Evolutionary conservation across 2,888 invertebrate species (phyloP), one percentile per base, ranked within the genome.

Genomic region (Oligia strigilis): DNA sequence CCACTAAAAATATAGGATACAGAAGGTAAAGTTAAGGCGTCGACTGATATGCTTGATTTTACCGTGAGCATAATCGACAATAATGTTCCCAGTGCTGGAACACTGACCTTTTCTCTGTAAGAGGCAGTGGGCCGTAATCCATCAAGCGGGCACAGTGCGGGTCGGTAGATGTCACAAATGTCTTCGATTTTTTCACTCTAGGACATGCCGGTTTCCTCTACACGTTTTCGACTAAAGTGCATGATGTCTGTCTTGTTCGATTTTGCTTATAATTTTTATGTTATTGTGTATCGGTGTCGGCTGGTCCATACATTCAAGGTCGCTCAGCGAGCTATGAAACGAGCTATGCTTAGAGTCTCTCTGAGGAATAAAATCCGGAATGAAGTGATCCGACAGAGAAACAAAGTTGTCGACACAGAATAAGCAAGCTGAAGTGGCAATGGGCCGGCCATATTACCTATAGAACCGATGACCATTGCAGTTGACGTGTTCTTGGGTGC

Each of bases 21-120:
- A 86, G 87, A 85, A 86, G 65, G 67, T 8, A 0, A 4, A 69
- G 17, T 55, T 2, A 5, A 14, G 2, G 9, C 40, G 4, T 8
- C n/a, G 0, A 46, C 4, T 5, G 3, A 19, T 14, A 13, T n/a
- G 17, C 29, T 52, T 62, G 14, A 36, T 36, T 60, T 46, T 36
- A 5, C 14, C 5, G 55, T 9, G 23, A 36, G 1, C 40, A 19
- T 19, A 11, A 19, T 19, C 29, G 19, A 3, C 49, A 49, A 69
- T 19, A 19, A 40, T 40, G 5, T 29, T 69, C 1, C 6, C 29
- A 29, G 1, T 69, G 9, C 17, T 69, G n/a, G 8, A 8, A 46
- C 17, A n/a, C 43, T 2, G n/a, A 4, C 43, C n/a, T 14, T 14
- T n/a, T n/a, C 0, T 43, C 8, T 67, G 23, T 43, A 19, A 40